Evolutionary conservation across 2,888 invertebrate species (phyloP).

Genomic region (Melinaea marsaeus): DNA sequence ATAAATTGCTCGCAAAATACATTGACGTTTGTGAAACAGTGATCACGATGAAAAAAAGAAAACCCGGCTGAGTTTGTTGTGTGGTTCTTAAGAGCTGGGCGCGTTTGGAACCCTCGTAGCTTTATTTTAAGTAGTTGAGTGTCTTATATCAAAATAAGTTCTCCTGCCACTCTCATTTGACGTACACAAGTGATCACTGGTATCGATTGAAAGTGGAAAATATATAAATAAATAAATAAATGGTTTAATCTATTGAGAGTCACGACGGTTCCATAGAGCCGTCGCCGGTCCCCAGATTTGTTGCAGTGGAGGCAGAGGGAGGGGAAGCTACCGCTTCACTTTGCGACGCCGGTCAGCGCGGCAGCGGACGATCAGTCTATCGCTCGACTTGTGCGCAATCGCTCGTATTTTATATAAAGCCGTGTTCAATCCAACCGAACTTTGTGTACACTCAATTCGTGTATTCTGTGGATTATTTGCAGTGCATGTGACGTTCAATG

Average conservation of each 20-base stretch:
- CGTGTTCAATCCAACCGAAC: slow-evolving; percentile 35
- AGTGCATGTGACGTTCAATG: slow-evolving; percentile 66
- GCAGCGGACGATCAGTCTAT: slow-evolving; percentile 47
- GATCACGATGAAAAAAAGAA: too few species aligned
- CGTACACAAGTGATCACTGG: too few species aligned
- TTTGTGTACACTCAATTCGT: slow-evolving; percentile 59
- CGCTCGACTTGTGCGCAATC: slow-evolving; percentile 43
- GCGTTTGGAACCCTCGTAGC: too few species aligned
- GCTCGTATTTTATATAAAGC: slow-evolving; percentile 38
- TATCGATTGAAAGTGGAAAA: too few species aligned
- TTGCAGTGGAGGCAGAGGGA: slow-evolving; percentile 46
- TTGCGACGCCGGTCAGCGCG: slow-evolving; percentile 37
- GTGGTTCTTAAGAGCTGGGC: too few species aligned
- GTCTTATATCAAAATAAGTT: too few species aligned
- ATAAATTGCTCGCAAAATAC: too few species aligned
- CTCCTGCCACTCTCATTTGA: too few species aligned
- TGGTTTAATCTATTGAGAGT: slow-evolving; percentile 54
- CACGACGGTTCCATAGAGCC: slow-evolving; percentile 55
- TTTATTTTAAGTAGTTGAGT: too few species aligned
- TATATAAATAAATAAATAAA: too few species aligned
- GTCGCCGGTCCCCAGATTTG: slow-evolving; percentile 59
- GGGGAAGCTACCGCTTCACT: slow-evolving; percentile 50
- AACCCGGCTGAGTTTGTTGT: too few species aligned
- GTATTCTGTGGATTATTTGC: slow-evolving; percentile 50
- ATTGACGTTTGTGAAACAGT: too few species aligned